A percentile compares a stretch with the other conserved stretches of the same genome.
phyloP scores from a whole-genome alignment of 2,888 invertebrate genomes.

The Lochmaea crataegi region DNA sequence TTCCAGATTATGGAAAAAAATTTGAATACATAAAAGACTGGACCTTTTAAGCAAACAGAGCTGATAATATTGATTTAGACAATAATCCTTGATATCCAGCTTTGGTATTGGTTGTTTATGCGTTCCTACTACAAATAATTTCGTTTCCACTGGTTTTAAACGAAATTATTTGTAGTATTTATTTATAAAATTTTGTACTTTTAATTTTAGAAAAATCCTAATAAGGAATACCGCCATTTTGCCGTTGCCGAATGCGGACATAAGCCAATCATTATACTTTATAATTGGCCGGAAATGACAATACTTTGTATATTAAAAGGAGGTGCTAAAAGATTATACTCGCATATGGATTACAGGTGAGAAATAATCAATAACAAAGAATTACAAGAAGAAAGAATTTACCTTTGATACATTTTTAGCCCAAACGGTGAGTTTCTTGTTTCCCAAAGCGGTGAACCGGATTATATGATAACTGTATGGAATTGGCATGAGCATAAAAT shows the following conservation, averaged over 20 bases:
- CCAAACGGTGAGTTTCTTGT: constrained; percentile 83
- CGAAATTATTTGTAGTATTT: neutral
- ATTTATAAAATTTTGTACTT: constrained; percentile 8
- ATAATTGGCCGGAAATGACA: constrained; percentile 84
- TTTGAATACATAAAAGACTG: too few species aligned
- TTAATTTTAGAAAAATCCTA: constrained; percentile 71
- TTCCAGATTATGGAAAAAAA: too few species aligned
- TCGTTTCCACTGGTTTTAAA: too few species aligned
- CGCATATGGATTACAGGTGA: constrained; percentile 80
- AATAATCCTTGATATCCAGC: too few species aligned
- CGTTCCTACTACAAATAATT: too few species aligned
- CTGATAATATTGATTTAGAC: too few species aligned
- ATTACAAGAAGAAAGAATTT: too few species aligned
- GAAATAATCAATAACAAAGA: constrained; percentile 11
- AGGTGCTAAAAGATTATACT: constrained; percentile 80
- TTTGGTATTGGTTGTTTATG: too few species aligned
- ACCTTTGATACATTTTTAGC: constrained; percentile 65
- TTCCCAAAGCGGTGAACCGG: constrained; percentile 87
- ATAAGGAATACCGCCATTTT: constrained; percentile 71
- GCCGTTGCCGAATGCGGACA: constrained; percentile 87
- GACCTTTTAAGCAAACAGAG: too few species aligned
- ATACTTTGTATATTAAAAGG: constrained; percentile 78
- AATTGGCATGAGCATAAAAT: constrained; percentile 84
- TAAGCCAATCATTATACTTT: constrained; percentile 82
- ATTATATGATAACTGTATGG: constrained; percentile 90